Percentiles rank a stretch among this genome's conserved stretches.
Evolutionary conservation across 2,113 vertebrate species (phyloP).

Genomic region (Megalops atlanticus): DNA sequence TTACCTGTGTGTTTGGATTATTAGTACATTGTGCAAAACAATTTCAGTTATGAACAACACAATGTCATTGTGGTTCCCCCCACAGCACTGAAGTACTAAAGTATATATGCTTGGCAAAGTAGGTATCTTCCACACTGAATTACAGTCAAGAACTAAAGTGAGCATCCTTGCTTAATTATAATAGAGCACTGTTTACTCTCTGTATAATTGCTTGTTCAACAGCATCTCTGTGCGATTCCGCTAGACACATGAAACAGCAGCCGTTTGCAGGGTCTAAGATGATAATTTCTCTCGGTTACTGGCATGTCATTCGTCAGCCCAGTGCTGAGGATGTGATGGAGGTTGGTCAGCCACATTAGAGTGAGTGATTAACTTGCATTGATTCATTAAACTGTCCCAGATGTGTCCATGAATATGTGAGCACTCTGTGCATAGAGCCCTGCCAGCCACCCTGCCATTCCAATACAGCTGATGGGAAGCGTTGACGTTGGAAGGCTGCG

Average conservation of each 20-base stretch:
- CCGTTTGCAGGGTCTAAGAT: conserved; percentile 33
- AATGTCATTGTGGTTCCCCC: too few species aligned
- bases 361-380: conserved; percentile 77
- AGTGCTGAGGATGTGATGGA: conserved; percentile 40
- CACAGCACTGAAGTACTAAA: too few species aligned
- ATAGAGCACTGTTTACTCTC: conserved; percentile 65
- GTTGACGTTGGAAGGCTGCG: conserved; percentile 1
- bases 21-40: too few species aligned
- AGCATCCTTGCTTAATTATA: conserved; percentile 59
- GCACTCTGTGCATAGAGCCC: conserved; percentile 26
- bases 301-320: conserved; percentile 61
- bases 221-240: conserved; percentile 24
- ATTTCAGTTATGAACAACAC: too few species aligned
- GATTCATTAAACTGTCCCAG: conserved; percentile 78
- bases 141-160: conserved; percentile 61
- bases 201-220: conserved; percentile 61
- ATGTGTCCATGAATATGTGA: conserved; percentile 71
- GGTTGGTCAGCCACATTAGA: conserved; percentile 64
- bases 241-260: conserved; percentile 28
- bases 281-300: conserved; percentile 23
- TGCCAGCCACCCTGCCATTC: conserved; percentile 26
- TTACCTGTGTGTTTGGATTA: too few species aligned
- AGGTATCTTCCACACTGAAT: conserved; percentile 56
- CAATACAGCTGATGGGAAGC: conserved; percentile 39
- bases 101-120: conserved; percentile 30